Evolutionary conservation across 2,797 vertebrate species (phyloP).

Genomic region (Neomorphus geoffroyi): DNA sequence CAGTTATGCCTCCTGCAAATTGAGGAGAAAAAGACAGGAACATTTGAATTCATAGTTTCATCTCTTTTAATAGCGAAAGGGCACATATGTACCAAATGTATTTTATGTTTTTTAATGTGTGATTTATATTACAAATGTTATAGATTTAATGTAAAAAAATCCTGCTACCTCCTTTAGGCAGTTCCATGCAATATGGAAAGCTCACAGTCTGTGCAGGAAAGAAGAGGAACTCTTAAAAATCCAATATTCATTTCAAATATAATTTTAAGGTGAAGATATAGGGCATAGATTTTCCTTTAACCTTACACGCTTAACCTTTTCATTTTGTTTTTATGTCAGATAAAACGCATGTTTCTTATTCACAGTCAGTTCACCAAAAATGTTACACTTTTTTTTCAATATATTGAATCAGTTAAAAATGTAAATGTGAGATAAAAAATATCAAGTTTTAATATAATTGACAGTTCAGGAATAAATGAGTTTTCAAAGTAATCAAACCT

Average conservation of each 20-base stretch:
- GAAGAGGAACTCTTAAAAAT: neutral
- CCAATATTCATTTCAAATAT: neutral
- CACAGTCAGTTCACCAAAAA: neutral
- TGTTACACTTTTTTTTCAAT: neutral
- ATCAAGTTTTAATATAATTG: neutral
- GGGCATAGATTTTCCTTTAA: neutral
- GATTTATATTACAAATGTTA: neutral
- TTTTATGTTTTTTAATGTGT: neutral
- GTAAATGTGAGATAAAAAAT: neutral
- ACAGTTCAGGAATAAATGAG: neutral
- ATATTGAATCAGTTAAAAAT: neutral
- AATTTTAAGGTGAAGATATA: neutral
- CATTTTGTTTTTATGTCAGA: neutral
- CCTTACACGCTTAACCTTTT: neutral
- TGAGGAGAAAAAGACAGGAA: neutral
- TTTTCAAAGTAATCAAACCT: neutral
- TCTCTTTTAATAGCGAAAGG: neutral
- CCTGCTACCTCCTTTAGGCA: neutral
- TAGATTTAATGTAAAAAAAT: neutral
- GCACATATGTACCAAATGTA: neutral
- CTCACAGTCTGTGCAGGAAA: neutral
- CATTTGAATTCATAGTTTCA: neutral
- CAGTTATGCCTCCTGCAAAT: neutral
- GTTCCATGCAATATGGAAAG: neutral
- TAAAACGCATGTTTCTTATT: neutral